Evolutionary conservation across 2,888 invertebrate genomes (phyloP).

Genomic region (Tetrapedia diversipes): DNA sequence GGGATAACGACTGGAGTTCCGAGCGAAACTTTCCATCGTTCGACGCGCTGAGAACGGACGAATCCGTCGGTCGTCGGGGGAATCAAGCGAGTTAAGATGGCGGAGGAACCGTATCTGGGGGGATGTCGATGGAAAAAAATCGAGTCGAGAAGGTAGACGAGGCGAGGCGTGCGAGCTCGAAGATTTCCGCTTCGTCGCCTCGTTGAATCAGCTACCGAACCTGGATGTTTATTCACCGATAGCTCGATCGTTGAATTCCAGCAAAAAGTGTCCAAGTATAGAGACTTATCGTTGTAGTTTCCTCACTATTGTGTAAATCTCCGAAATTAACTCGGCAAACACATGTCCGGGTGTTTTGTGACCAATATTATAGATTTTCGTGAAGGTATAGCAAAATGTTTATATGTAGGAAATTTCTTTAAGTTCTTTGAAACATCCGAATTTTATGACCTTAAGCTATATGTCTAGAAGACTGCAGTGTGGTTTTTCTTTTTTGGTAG

Average conservation of each 20-base stretch:
- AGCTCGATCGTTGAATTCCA: conserved; percentile 64
- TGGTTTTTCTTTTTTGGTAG: no score
- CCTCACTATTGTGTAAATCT: conserved; percentile 43
- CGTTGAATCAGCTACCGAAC: conserved; percentile 62
- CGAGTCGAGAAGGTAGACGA: conserved; percentile 26
- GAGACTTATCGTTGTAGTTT: conserved; percentile 66
- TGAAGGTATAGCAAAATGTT: no score
- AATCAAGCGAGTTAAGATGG: conserved; percentile 38
- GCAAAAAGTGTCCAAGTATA: conserved; percentile 55
- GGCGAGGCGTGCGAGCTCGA: conserved; percentile 38
- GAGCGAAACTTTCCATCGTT: conserved; percentile 57
- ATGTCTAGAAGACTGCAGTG: no score
- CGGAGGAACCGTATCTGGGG: background rate
- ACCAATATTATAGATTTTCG: no score
- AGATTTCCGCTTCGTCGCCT: conserved; percentile 68
- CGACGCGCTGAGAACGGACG: conserved; percentile 40
- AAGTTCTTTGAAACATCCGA: no score
- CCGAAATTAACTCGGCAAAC: conserved; percentile 75
- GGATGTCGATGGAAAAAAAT: conserved; percentile 13
- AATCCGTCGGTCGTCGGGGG: conserved; percentile 48
- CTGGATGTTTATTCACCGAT: conserved; percentile 68
- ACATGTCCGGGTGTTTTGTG: no score
- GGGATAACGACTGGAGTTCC: conserved; percentile 51
- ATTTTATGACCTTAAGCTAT: no score
- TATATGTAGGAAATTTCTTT: no score